Evolutionary conservation across 2,797 vertebrate species (phyloP), one percentile per base, ranked within the genome.

Genomic region (Hirundo rustica): DNA sequence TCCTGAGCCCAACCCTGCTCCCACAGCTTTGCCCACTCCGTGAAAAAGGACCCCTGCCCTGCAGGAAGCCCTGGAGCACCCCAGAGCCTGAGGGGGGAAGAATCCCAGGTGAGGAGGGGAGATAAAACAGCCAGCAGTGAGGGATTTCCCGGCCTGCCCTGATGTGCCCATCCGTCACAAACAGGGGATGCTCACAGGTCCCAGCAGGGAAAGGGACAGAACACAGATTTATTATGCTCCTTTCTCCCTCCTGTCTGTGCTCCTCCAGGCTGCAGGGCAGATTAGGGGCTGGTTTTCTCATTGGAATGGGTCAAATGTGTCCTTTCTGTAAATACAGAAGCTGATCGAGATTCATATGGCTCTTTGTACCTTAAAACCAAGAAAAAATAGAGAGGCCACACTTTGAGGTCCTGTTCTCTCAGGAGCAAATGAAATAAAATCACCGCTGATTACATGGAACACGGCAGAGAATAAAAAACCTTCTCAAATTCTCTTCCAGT

Each of bases 181-280:
- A 18, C 5, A 6, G 14, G 40, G 62, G 54, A 58, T 9, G 27
- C 22, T 72, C 38, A 8, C 1, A 0, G 9, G 6, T 20, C 45
- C 55, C 71, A 36, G 6, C 11, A 6, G 0, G 6, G 45, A 67
- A 67, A 84, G 38, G 17, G 5, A 8, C 18, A 44, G 32, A n/a
- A 50, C 12, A 72, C 26, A 32, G 45, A 16, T 45, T n/a, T 36
- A 34, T 30, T 10, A 1, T 66, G 11, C 3, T 55, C 13, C n/a
- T 76, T 62, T 14, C 11, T 47, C 17, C 40, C 36, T 62, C 55
- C 55, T 76, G 20, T 30, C 47, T 32, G 1, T 22, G 40, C 30
- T 60, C 66, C 25, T 2, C 8, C 5, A 25, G 55, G 26, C 45
- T 55, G 32, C 25, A 77, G 16, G 27, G 25, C 19, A 23, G 17